phyloP scores from a whole-genome alignment of 2,113 vertebrate genomes.

The Uria lomvia region DNA sequence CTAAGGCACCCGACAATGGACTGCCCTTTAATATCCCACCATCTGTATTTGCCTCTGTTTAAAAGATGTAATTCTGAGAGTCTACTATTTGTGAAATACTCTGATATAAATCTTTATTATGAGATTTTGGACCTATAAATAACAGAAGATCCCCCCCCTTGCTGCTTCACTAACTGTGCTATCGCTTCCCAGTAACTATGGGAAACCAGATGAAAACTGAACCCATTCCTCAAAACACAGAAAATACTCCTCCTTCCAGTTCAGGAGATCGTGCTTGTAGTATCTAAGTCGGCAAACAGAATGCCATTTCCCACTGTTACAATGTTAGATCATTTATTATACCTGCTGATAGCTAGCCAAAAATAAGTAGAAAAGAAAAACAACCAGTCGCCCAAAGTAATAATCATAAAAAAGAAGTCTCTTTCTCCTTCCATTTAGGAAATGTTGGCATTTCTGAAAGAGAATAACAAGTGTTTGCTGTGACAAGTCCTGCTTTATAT shows the following conservation, averaged over 20 bases:
- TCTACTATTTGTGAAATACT: background rate
- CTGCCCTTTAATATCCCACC: background rate
- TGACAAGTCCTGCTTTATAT: background rate
- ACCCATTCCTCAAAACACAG: slow-evolving; percentile 9
- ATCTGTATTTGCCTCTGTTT: background rate
- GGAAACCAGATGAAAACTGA: slow-evolving; percentile 44
- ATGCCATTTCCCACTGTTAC: background rate
- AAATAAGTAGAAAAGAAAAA: background rate
- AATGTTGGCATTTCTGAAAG: background rate
- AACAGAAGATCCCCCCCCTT: background rate
- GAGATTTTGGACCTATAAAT: slow-evolving; percentile 14
- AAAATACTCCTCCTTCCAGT: slow-evolving; percentile 4
- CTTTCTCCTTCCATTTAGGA: background rate
- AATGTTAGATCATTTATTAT: background rate
- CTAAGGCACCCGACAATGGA: background rate
- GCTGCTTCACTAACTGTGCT: background rate
- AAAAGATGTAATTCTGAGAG: background rate
- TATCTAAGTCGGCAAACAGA: background rate
- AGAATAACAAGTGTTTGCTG: background rate
- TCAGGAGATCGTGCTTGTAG: background rate
- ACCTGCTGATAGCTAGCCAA: background rate
- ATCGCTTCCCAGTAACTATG: slow-evolving; percentile 22
- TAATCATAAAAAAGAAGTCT: background rate
- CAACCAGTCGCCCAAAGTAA: background rate
- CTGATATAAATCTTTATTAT: background rate